Evolutionary conservation across 2,797 vertebrate genomes (phyloP).

Genomic region (Pseudotriccus pelzelni): DNA sequence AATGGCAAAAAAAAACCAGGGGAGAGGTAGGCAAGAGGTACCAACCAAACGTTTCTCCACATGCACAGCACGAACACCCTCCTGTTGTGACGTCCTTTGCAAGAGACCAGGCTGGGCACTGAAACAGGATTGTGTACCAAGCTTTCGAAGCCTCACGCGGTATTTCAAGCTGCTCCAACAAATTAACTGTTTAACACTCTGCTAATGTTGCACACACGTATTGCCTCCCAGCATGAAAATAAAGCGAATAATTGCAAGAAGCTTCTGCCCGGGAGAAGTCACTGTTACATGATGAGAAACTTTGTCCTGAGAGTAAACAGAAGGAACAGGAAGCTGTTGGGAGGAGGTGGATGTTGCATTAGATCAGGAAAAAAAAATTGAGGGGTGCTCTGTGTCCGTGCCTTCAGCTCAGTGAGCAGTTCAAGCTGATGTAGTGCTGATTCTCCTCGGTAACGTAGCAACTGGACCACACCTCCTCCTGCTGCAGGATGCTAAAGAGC

Average conservation of each 20-base stretch:
- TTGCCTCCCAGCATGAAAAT: slow-evolving; percentile 36
- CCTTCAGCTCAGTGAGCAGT: background rate
- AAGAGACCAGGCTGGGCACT: background rate
- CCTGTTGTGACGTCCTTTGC: background rate
- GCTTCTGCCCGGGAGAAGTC: slow-evolving; percentile 8
- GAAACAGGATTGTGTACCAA: background rate
- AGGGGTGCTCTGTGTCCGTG: background rate
- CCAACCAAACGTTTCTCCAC: background rate
- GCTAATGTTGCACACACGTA: slow-evolving; percentile 6
- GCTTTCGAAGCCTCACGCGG: background rate
- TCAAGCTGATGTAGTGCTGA: background rate
- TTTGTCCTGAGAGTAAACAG: background rate
- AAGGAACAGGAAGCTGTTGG: background rate
- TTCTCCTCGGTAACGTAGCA: slow-evolving; percentile 23
- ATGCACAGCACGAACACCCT: background rate
- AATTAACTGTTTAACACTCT: slow-evolving; percentile 52
- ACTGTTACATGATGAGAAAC: background rate
- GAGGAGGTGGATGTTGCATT: background rate
- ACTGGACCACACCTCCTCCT: slow-evolving; percentile 49
- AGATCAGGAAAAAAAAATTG: background rate
- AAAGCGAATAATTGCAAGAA: background rate
- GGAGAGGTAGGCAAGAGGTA: background rate
- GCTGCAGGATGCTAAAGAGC: slow-evolving; percentile 48
- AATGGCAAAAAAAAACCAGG: background rate
- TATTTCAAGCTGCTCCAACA: slow-evolving; percentile 24